phyloP scores from a whole-genome alignment of 2,113 vertebrate species.

The Poeciliopsis prolifica region DNA sequence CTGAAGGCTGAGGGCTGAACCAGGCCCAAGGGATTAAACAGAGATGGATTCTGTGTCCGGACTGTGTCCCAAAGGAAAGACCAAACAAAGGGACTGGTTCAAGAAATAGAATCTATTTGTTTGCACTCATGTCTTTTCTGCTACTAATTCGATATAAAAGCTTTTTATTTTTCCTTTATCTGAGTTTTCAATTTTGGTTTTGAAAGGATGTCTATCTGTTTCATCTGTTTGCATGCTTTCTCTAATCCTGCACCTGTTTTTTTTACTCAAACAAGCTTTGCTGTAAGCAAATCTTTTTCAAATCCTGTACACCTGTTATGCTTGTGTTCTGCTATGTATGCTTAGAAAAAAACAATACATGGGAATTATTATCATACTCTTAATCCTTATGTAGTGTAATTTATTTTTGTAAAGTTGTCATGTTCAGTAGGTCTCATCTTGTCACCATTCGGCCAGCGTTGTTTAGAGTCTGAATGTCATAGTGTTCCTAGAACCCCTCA shows the following conservation, averaged over 20 bases:
- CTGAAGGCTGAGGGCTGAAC: conserved; percentile 3
- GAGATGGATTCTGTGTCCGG: not conserved
- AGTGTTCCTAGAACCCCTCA: too few species aligned
- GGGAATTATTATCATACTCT: too few species aligned
- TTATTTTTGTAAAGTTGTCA: too few species aligned
- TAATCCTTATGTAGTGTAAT: too few species aligned
- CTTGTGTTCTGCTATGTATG: not conserved
- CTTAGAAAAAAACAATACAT: not conserved
- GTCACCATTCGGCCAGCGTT: too few species aligned
- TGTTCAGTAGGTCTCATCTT: too few species aligned
- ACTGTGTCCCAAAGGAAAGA: conserved; percentile 9
- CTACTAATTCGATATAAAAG: not conserved
- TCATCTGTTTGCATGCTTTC: not conserved
- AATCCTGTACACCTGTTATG: conserved; percentile 1
- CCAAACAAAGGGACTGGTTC: conserved; percentile 6
- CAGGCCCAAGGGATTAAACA: conserved; percentile 3
- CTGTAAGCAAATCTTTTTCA: conserved; percentile 31
- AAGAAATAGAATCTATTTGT: not conserved
- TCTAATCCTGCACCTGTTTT: not conserved
- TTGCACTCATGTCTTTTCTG: not conserved
- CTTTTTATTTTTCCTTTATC: too few species aligned
- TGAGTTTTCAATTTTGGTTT: not conserved
- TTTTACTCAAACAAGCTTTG: not conserved
- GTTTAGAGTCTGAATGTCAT: too few species aligned
- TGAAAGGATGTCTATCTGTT: not conserved